These are phyloP conservation scores for Eciton burchellii DNA, from an alignment of 1,140 invertebrate genomes.

Conservation along the genomic window DNA sequence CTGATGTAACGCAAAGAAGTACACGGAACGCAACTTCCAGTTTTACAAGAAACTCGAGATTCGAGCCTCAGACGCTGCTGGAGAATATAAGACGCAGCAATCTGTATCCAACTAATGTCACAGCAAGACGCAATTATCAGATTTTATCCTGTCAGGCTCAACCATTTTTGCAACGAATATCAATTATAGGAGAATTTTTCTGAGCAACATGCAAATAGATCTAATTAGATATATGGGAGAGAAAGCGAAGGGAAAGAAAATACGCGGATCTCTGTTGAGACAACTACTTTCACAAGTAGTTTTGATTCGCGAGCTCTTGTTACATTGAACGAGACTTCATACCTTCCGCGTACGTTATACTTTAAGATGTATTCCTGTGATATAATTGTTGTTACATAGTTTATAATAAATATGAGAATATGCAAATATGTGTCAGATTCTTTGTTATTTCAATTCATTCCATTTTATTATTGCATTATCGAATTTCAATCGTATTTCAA, in stretches of 20 bases:
- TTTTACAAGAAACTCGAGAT: constrained; percentile 77
- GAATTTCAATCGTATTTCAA: too few species aligned
- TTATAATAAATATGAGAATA: constrained; percentile 45
- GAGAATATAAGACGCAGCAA: constrained; percentile 87
- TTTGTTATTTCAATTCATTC: neutral
- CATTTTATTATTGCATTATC: too few species aligned
- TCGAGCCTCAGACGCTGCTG: constrained; percentile 88
- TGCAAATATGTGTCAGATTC: neutral
- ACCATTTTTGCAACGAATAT: constrained; percentile 90
- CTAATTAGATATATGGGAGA: too few species aligned
- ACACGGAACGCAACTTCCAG: constrained; percentile 60
- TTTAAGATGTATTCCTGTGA: constrained; percentile 54
- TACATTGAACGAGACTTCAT: constrained; percentile 6
- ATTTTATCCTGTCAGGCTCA: constrained; percentile 89
- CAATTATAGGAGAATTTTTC: constrained; percentile 90
- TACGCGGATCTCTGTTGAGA: neutral
- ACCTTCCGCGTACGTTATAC: constrained; percentile 10
- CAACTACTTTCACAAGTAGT: neutral
- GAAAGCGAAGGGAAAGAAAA: too few species aligned
- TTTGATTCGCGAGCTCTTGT: constrained; percentile 29
- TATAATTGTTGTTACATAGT: constrained; percentile 48
- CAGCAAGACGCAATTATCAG: constrained; percentile 86
- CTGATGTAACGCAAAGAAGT: constrained; percentile 33
- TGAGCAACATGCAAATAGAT: constrained; percentile 53
- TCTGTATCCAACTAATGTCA: constrained; percentile 85